Base-by-base conservation (phyloP, 2,888 invertebrate genomes). In the Pterostichus madidus region DNA sequence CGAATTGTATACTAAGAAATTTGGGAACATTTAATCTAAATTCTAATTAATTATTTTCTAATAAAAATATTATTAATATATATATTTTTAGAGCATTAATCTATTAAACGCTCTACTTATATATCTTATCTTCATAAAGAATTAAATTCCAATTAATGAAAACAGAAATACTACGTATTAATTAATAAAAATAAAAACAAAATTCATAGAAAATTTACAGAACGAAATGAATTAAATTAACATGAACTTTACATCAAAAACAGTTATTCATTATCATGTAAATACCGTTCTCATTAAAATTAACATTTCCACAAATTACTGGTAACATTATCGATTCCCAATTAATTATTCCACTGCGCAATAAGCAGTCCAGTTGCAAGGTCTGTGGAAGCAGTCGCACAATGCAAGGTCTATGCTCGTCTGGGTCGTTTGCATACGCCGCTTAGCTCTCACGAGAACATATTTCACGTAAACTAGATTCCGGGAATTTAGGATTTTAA, bases 381-480 rank as follows among this genome's bases (percentile, higher is more conserved):
- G 56, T 56, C 56, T 56, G 13, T 56, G 56, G 56, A 39, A 39
- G 39, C 39, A 39, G 8, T 6, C 2, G 39, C 39, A 39, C 5
- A 7, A 0, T 56, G 35, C 73, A 77, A 77, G 77, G 56, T 35
- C 56, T 77, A 7, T 46, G 49, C 24, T 49, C n/a, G 73, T 73
- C 73, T 73, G 49, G 46, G 31, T 39, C 46, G 46, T 79, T 79
- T 79, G 35, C 79, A 79, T 79, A 79, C 15, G 44, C 31, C 78
- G 32, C 17, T 10, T 11, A 24, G n/a, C 32, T 64, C 59, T 59
- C 15, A 15, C 32, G n/a, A 64, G 64, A 64, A 64, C 64, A 64
- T 52, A 76, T 52, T 39, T 61, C 24, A 59, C 79, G 61, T 64
- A 79, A 79, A 79, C 46, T 64, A 49, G 17, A 6, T 80, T 80